phyloP scores from a whole-genome alignment of 2,888 invertebrate species.

The Antitype chi region DNA sequence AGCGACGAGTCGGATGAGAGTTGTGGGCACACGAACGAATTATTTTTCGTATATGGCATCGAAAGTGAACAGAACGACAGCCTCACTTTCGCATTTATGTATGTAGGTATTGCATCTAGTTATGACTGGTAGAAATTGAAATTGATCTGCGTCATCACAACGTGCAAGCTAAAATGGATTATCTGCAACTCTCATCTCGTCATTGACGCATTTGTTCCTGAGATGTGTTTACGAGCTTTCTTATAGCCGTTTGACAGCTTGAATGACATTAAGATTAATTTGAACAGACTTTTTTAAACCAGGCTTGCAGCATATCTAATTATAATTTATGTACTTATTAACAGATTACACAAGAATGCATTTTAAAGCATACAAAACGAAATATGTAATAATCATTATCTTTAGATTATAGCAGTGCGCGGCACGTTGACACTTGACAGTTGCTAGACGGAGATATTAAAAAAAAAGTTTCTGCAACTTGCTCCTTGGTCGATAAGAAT shows the following conservation, averaged over 20 bases:
- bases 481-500: background rate
- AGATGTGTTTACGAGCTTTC: background rate
- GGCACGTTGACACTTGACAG: conserved; percentile 12
- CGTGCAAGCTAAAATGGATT: background rate
- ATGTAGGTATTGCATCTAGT: background rate
- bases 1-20: too few relatives aligned
- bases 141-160: background rate
- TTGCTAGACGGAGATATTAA: background rate
- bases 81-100: too few relatives aligned
- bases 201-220: background rate
- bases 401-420: conserved; percentile 8
- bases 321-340: background rate
- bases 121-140: background rate
- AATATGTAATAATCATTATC: conserved; percentile 14
- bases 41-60: too few relatives aligned
- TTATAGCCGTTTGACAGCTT: background rate
- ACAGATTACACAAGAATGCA: conserved; percentile 10
- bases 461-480: background rate
- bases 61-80: too few relatives aligned
- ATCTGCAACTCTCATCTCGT: background rate
- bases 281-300: background rate
- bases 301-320: background rate
- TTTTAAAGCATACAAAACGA: conserved; percentile 11
- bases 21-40: too few relatives aligned
- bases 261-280: background rate